These are phyloP conservation scores for Drosophila recens DNA, from an alignment of 2,888 invertebrate species.

Conservation along the genomic window DNA sequence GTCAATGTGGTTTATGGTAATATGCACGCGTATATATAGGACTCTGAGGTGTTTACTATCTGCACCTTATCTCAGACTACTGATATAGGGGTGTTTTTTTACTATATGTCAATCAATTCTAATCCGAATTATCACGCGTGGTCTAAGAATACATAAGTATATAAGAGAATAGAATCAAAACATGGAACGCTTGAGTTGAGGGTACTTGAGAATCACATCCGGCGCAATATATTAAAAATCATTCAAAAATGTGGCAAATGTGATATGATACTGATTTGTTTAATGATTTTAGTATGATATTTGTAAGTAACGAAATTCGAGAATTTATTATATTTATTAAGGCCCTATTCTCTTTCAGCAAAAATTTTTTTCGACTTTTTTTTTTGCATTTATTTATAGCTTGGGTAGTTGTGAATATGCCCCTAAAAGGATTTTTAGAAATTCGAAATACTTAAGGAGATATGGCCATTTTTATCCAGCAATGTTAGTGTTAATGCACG, in stretches of 20 bases:
- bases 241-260: background rate
- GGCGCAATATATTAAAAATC: background rate
- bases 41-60: constrained; percentile 7
- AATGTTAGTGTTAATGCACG: no score
- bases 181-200: background rate
- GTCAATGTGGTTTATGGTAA: constrained; percentile 36
- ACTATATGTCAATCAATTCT: background rate
- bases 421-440: no score
- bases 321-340: no score
- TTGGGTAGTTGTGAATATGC: no score
- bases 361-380: no score
- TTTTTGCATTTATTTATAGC: no score
- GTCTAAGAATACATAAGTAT: background rate
- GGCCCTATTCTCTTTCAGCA: no score
- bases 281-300: no score
- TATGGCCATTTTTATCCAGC: no score
- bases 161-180: constrained; percentile 2
- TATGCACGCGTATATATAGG: constrained; percentile 26
- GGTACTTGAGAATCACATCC: constrained; percentile 2
- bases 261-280: background rate
- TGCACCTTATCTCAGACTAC: background rate
- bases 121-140: background rate
- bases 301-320: no score
- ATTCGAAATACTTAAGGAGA: no score
- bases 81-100: background rate